phyloP scores from a whole-genome alignment of 2,113 vertebrate genomes.

The Ptilorrhoa leucosticta region DNA sequence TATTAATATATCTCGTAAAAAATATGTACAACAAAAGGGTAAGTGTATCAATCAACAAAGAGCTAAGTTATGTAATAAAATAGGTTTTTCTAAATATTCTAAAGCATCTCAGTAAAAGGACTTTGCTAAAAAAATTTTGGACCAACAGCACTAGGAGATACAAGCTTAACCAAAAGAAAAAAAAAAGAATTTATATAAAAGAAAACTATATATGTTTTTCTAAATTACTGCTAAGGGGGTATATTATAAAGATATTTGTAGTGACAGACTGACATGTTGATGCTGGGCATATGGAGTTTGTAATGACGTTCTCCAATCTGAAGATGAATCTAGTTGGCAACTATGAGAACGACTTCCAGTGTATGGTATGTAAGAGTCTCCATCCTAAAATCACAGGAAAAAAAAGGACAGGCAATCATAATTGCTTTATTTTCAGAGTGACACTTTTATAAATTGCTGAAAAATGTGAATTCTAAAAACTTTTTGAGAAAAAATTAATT shows the following conservation, averaged over 20 bases:
- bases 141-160: background rate
- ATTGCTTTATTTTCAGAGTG: background rate
- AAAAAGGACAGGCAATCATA: background rate
- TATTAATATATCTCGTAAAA: background rate
- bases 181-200: background rate
- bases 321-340: conserved; percentile 22
- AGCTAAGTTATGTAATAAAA: background rate
- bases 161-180: background rate
- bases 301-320: background rate
- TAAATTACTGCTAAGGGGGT: background rate
- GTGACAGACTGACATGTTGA: conserved; percentile 50
- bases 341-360: background rate
- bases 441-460: background rate
- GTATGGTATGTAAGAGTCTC: background rate
- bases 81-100: background rate
- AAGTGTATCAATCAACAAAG: background rate
- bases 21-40: background rate
- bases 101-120: background rate
- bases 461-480: background rate
- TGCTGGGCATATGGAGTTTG: conserved; percentile 19
- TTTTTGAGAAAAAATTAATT: background rate
- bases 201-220: background rate
- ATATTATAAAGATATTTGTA: background rate
- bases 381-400: conserved; percentile 49
- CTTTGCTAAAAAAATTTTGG: background rate